phyloP scores from a whole-genome alignment of 2,797 vertebrate genomes.

The Periophthalmus magnuspinnatus region DNA sequence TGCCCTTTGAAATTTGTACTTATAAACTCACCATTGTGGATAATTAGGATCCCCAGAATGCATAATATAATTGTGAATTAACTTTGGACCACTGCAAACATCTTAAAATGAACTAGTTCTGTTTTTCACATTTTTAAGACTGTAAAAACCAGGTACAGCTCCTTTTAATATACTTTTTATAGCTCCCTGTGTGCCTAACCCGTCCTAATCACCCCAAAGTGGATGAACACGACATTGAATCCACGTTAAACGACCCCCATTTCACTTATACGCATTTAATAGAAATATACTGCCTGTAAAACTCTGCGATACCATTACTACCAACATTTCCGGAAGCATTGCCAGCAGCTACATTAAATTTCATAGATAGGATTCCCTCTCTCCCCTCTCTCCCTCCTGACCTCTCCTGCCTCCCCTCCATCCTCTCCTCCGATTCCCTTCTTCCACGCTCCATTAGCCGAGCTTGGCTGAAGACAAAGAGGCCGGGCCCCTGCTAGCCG shows the following conservation, averaged over 20 bases:
- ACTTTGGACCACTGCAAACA: no score
- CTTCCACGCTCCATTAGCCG: constrained; percentile 88
- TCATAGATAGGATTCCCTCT: constrained; percentile 11
- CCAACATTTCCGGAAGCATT: neutral
- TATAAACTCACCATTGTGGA: no score
- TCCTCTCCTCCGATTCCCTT: constrained; percentile 73
- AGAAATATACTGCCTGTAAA: constrained; percentile 4
- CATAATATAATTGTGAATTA: no score
- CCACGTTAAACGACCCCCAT: constrained; percentile 2
- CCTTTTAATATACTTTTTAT: neutral
- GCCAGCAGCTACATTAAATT: neutral
- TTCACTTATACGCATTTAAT: constrained; percentile 2
- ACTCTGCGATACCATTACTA: neutral
- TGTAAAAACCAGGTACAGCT: no score
- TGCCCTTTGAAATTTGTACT: no score
- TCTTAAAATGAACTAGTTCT: no score
- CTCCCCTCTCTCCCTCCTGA: constrained; percentile 60
- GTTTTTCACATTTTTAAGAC: no score
- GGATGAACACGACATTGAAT: neutral
- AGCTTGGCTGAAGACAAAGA: constrained; percentile 95
- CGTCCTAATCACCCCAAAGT: neutral
- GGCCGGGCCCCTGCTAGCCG: constrained; percentile 89
- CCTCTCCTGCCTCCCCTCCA: constrained; percentile 50
- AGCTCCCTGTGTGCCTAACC: neutral
- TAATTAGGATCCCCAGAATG: no score